Evolutionary conservation across 2,888 invertebrate genomes (phyloP).

Genomic region (Ischnura elegans): DNA sequence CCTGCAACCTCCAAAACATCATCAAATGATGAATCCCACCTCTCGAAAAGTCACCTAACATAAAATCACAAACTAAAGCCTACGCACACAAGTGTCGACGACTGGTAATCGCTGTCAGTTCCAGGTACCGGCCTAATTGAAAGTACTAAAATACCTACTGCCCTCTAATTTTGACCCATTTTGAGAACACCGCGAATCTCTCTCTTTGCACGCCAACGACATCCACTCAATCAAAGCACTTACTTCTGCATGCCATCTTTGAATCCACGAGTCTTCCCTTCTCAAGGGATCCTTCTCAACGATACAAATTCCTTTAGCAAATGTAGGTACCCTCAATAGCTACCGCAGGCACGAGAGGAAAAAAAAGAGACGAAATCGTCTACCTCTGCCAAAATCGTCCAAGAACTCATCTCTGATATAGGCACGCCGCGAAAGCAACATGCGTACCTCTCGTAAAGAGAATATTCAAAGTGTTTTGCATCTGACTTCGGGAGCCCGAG

Average conservation of each 20-base stretch:
- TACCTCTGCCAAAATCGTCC: not conserved
- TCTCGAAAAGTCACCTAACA: too few relatives aligned
- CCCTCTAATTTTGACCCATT: too few relatives aligned
- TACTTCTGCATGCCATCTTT: not conserved
- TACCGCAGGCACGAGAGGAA: not conserved
- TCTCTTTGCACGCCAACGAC: not conserved
- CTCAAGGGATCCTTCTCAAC: not conserved
- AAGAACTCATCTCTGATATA: not conserved
- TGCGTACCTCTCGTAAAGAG: not conserved
- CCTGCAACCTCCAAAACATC: too few relatives aligned
- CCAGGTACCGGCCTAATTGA: too few relatives aligned
- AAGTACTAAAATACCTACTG: not conserved
- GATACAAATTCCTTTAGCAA: not conserved
- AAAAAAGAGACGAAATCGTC: too few relatives aligned
- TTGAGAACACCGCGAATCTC: too few relatives aligned
- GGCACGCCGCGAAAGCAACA: not conserved
- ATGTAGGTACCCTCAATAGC: not conserved
- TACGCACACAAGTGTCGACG: too few relatives aligned
- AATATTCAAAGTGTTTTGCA: not conserved
- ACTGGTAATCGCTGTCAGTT: too few relatives aligned
- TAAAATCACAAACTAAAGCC: too few relatives aligned
- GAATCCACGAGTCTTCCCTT: too few relatives aligned
- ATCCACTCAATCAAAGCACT: not conserved
- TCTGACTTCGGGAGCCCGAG: not conserved
- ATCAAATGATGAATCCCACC: too few relatives aligned